Conservation (phyloP, 2,113 vertebrate species). For the Passer domesticus region DNA sequence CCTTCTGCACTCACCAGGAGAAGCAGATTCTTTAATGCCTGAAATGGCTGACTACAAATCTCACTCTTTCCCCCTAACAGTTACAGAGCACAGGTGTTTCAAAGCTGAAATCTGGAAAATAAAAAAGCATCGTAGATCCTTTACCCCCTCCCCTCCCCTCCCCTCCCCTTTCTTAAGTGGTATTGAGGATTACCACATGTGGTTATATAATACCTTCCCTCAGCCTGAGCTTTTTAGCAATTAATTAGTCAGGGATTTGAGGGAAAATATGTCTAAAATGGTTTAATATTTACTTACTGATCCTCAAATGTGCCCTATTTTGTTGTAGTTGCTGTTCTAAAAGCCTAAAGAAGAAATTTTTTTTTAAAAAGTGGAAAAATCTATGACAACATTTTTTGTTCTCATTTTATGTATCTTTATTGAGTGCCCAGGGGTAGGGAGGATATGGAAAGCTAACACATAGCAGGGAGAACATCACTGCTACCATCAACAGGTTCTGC, state of each 20-base stretch:
- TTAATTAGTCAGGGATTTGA: constrained; percentile 49
- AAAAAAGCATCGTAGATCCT: background rate
- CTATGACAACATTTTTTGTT: background rate
- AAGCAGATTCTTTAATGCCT: background rate
- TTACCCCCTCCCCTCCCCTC: background rate
- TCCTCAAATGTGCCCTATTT: background rate
- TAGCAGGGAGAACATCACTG: background rate
- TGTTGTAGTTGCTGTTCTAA: background rate
- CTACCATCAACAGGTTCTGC: background rate
- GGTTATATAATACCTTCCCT: constrained; percentile 24
- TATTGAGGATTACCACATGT: background rate
- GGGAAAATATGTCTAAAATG: background rate
- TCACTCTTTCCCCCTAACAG: background rate
- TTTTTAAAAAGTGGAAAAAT: background rate
- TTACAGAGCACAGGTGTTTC: background rate
- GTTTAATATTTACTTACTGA: background rate
- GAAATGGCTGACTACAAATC: background rate
- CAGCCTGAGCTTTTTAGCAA: constrained; percentile 31
- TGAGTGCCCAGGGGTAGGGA: background rate
- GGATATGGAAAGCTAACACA: background rate
- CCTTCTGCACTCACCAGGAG: background rate
- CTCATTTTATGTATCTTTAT: background rate
- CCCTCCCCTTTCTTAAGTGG: background rate
- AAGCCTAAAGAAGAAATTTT: background rate
- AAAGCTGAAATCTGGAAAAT: background rate